Conservation (phyloP, 2,113 vertebrate genomes). For the Alethe castanea region DNA sequence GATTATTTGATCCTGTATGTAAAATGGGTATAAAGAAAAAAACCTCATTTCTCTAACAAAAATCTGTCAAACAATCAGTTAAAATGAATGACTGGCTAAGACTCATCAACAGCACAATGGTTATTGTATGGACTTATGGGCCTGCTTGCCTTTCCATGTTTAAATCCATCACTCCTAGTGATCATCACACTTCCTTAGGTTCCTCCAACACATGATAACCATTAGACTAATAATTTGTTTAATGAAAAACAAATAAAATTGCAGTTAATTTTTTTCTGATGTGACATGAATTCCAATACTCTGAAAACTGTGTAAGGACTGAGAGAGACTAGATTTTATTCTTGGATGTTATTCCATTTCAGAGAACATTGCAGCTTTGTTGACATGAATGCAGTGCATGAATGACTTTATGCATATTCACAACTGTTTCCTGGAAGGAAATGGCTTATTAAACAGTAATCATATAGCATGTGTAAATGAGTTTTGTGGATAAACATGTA, state of each 20-base stretch:
- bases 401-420: constrained; percentile 33
- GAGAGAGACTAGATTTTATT: not conserved
- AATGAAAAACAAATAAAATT: not conserved
- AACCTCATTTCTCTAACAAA: not conserved
- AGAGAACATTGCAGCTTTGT: not conserved
- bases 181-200: not conserved
- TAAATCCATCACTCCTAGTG: not conserved
- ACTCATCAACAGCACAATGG: not conserved
- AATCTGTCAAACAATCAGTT: not conserved
- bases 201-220: not conserved
- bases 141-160: not conserved
- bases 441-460: constrained; percentile 34
- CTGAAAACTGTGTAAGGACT: not conserved
- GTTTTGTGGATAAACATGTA: not conserved
- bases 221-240: not conserved
- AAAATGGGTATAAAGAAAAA: not conserved
- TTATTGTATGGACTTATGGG: not conserved
- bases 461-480: not conserved
- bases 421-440: constrained; percentile 19
- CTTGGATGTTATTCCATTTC: not conserved
- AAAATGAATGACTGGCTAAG: not conserved
- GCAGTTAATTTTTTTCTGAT: not conserved
- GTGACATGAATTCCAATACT: not conserved
- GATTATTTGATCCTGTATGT: not conserved
- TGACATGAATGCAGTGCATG: not conserved